Base-by-base conservation (phyloP, 2,797 vertebrate species). In the Tamandua tetradactyla region DNA sequence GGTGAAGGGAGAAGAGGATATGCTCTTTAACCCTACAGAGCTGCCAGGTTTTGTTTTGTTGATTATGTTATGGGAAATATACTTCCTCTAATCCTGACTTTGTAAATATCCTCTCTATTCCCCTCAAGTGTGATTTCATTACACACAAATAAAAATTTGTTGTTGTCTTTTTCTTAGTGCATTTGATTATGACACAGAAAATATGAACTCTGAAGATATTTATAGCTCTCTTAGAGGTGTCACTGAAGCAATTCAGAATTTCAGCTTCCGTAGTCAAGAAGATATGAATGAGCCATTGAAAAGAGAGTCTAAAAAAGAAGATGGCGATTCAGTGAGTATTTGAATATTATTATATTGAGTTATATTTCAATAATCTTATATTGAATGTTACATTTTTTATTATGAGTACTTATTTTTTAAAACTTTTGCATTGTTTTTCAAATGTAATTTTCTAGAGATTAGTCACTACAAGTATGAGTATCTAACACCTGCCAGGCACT, bases 201-300 rank as follows among this genome's bases (percentile, higher is more conserved):
- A 99, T 96, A 99, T 99, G 99, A 99, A 99, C 98, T 99, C 99
- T 1, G 99, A 99, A 98, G 99, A 99, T 97, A 99, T 99, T 98
- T 99, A 99, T 98, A 99, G 99, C 97, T 99, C 99, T 71, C 98
- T 99, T 95, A 99, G 99, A 97, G 99, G 99, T 25, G 99, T 99
- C 94, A 99, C 99, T n/a, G 99, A 99, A 98, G 99, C 99, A 64
- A 99, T 99, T 97, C 99, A 99, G 98, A 99, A 99, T 98, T 99
- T 99, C 97, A 99, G 99, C 91, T 99, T 99, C 94, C 99, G 99
- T 95, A 99, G 99, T 98, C 99, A 99, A 95, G 99, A 99, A 96
- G 99, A 99, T 97, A 99, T 99, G 99, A 99, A 99, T 9, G 99
- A 99, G 37, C 99, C 99, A 17, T 94, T 99, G 37, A 99, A 99